Conservation (phyloP, 2,888 invertebrate species). For the Andrena bucephala region DNA sequence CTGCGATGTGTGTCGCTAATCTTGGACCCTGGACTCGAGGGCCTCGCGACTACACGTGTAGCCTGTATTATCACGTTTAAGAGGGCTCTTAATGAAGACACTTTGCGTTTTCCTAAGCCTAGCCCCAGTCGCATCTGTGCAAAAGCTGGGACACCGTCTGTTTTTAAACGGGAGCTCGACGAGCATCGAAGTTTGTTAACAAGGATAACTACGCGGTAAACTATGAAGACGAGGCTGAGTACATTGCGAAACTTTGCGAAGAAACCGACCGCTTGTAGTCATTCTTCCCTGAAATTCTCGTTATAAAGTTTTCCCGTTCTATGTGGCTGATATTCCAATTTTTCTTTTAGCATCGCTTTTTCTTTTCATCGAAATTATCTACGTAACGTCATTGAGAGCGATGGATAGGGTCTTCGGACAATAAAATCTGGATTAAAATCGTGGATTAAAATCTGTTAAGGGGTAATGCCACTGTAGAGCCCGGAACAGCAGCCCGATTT, state of each 20-base stretch:
- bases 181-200: conserved; percentile 65
- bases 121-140: conserved; percentile 5
- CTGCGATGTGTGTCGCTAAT: neutral
- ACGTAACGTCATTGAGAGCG: conserved; percentile 10
- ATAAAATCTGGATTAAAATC: too few species aligned
- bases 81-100: neutral
- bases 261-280: conserved; percentile 61
- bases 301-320: conserved; percentile 63
- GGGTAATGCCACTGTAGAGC: too few species aligned
- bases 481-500: too few species aligned
- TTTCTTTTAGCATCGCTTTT: neutral
- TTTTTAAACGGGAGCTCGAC: conserved; percentile 36
- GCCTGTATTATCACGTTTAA: too few species aligned
- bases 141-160: neutral
- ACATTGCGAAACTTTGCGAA: conserved; percentile 56
- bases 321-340: conserved; percentile 59
- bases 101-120: neutral
- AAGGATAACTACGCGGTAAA: conserved; percentile 61
- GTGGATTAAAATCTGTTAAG: neutral
- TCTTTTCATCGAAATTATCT: conserved; percentile 8
- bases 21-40: neutral
- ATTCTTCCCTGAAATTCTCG: conserved; percentile 68
- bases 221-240: conserved; percentile 57
- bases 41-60: neutral
- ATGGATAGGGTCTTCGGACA: neutral